Conservation (phyloP, 1,140 invertebrate species). For the Leucophenga varia region DNA sequence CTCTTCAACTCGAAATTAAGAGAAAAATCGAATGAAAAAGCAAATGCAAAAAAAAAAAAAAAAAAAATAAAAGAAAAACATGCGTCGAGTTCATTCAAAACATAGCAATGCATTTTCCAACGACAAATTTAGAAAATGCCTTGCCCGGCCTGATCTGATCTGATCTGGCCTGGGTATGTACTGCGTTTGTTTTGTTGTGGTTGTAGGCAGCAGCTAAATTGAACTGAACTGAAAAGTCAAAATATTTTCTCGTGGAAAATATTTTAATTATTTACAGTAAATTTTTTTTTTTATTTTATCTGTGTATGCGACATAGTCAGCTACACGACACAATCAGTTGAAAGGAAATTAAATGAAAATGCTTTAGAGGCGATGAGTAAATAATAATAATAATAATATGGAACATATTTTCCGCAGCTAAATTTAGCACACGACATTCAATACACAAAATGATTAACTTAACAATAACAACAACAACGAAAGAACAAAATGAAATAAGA, state of each 20-base stretch:
- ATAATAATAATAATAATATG: slow-evolving; percentile 33
- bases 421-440: slow-evolving; percentile 56
- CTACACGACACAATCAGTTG: slow-evolving; percentile 11
- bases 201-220: too few relatives aligned
- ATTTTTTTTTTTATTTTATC: slow-evolving; percentile 40
- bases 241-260: slow-evolving; percentile 36
- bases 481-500: not conserved
- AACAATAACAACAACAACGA: slow-evolving; percentile 12
- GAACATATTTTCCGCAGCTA: slow-evolving; percentile 49
- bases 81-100: slow-evolving; percentile 23
- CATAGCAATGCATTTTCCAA: not conserved
- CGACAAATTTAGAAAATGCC: slow-evolving; percentile 53
- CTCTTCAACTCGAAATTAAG: too few relatives aligned
- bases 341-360: too few relatives aligned
- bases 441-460: slow-evolving; percentile 54
- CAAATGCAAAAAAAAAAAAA: slow-evolving; percentile 18
- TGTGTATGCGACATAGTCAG: too few relatives aligned
- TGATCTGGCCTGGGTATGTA: slow-evolving; percentile 7
- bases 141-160: slow-evolving; percentile 24
- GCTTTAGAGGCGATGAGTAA: too few relatives aligned
- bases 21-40: slow-evolving; percentile 10
- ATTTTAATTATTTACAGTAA: slow-evolving; percentile 52
- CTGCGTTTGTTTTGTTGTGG: not conserved
- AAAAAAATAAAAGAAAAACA: slow-evolving; percentile 13
- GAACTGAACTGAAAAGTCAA: too few relatives aligned